Evolutionary conservation across 2,797 vertebrate genomes (phyloP).

Genomic region (Agapornis canus): DNA sequence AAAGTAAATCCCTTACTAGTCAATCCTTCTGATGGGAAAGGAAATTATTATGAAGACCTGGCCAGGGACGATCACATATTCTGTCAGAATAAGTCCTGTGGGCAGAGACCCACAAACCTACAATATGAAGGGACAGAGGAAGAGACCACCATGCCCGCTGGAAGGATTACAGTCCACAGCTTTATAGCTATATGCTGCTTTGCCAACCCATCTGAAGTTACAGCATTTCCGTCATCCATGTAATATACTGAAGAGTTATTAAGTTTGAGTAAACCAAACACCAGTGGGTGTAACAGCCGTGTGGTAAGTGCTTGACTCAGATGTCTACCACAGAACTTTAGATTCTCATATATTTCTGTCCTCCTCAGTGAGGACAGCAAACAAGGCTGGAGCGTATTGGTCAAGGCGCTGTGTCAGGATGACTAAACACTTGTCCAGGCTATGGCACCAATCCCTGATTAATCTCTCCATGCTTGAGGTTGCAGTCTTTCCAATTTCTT

Average conservation of each 20-base stretch:
- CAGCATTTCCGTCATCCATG: background rate
- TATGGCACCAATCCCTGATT: constrained; percentile 24
- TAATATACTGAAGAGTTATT: background rate
- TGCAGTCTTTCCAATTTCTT: constrained; percentile 35
- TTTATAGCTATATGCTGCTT: background rate
- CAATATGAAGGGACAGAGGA: background rate
- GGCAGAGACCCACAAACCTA: background rate
- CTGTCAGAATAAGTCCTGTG: background rate
- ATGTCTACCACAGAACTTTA: constrained; percentile 23
- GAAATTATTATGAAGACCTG: constrained; percentile 1
- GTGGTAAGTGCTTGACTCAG: constrained; percentile 60
- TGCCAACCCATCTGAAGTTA: background rate
- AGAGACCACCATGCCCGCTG: background rate
- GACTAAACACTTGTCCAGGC: constrained; percentile 36
- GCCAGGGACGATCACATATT: background rate
- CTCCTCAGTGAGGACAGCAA: background rate
- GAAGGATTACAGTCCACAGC: background rate
- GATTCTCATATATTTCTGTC: constrained; percentile 40
- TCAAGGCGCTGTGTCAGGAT: constrained; percentile 19
- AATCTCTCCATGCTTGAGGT: constrained; percentile 43
- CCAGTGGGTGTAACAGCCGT: constrained; percentile 37
- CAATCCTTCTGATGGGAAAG: constrained; percentile 10
- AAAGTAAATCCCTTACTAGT: background rate
- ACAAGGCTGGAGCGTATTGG: constrained; percentile 17
- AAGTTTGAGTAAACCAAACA: constrained; percentile 28